Conservation (phyloP, 2,888 invertebrate genomes). For the Heliothis peltigera region DNA sequence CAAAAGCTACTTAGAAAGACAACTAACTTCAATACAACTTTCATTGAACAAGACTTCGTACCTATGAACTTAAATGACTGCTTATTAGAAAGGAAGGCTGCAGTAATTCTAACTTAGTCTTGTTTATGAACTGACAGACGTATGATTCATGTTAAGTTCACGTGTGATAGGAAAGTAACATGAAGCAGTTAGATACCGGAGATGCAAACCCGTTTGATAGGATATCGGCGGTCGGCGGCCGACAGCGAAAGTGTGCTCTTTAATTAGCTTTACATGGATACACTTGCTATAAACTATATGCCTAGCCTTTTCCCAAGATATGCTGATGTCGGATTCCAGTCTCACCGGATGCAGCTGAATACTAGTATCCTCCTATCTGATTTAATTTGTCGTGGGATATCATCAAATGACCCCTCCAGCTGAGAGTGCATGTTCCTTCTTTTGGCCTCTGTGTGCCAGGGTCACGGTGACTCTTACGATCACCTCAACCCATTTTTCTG, state of each 20-base stretch:
- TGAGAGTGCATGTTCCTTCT: no score
- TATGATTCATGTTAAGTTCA: slow-evolving; percentile 31
- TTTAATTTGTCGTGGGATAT: no score
- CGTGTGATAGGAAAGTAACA: slow-evolving; percentile 32
- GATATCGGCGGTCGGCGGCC: slow-evolving; percentile 30
- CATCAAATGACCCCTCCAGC: no score
- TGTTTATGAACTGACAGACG: slow-evolving; percentile 15
- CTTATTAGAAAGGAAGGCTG: slow-evolving; percentile 24
- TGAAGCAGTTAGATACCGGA: slow-evolving; percentile 7
- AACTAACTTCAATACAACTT: slow-evolving; percentile 26
- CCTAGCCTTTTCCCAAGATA: no score
- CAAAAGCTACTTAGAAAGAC: slow-evolving; percentile 11
- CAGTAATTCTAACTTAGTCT: neutral
- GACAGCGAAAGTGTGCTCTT: slow-evolving; percentile 57
- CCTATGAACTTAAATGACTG: neutral
- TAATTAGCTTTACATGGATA: slow-evolving; percentile 28
- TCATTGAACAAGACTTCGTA: slow-evolving; percentile 39
- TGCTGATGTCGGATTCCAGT: no score
- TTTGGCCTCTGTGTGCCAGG: no score
- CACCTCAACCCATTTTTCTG: no score
- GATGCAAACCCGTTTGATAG: slow-evolving; percentile 50
- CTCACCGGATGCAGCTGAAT: no score
- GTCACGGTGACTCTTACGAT: no score
- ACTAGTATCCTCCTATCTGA: no score
- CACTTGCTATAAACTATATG: no score